Conservation (phyloP, 2,888 invertebrate species). For the Mesopsocus fuscifrons region DNA sequence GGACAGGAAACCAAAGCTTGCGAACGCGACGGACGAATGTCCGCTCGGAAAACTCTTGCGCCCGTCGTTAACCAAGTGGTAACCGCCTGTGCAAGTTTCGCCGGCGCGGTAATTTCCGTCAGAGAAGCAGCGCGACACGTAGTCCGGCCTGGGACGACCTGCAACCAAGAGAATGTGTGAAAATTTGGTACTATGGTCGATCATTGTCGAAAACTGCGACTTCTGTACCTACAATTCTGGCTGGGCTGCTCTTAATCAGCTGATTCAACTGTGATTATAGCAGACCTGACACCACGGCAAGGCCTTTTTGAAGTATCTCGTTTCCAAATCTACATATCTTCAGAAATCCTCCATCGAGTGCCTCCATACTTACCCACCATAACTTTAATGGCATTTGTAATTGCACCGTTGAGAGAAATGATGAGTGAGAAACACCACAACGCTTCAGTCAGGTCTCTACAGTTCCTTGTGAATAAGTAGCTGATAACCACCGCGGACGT, state of each 20-base stretch:
- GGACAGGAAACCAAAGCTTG: conserved; percentile 49
- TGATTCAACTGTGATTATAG: no score
- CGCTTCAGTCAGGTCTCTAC: neutral
- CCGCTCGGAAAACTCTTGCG: conserved; percentile 6
- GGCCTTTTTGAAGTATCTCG: no score
- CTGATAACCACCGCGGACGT: conserved; percentile 1
- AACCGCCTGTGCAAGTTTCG: neutral
- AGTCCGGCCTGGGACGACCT: conserved; percentile 7
- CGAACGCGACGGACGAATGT: conserved; percentile 41
- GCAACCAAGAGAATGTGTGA: neutral
- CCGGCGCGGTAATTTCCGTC: neutral
- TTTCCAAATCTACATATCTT: no score
- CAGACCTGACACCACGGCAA: no score
- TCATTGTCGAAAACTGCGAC: no score
- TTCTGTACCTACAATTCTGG: no score
- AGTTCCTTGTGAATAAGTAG: neutral
- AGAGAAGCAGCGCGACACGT: neutral
- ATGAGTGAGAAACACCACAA: conserved; percentile 3
- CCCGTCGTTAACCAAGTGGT: neutral
- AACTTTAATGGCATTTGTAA: conserved; percentile 3
- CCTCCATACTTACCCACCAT: conserved; percentile 6
- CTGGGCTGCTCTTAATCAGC: no score
- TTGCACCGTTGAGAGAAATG: conserved; percentile 1
- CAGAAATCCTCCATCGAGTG: no score
- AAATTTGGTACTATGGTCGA: no score